A percentile compares a stretch with the other conserved stretches of the same genome.
Evolutionary conservation across 2,113 vertebrate genomes (phyloP).

Genomic region (Meriones unguiculatus): DNA sequence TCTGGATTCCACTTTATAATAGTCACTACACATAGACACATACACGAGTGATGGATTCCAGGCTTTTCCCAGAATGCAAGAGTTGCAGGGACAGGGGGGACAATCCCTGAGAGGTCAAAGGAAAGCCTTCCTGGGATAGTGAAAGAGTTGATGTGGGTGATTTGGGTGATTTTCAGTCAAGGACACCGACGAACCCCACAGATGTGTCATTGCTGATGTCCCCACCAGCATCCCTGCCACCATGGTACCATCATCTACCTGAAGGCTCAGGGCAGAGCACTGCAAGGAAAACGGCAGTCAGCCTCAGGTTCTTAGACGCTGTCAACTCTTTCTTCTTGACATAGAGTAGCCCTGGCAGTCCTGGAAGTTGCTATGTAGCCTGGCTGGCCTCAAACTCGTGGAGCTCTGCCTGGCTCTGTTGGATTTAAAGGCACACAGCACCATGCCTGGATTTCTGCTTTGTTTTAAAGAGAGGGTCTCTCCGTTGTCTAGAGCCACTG

Average conservation of each 20-base stretch:
- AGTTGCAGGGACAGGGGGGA: background rate
- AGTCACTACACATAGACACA: background rate
- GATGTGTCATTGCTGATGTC: background rate
- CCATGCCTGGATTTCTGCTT: too few relatives aligned
- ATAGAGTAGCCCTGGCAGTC: background rate
- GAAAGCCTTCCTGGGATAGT: background rate
- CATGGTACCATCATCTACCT: background rate
- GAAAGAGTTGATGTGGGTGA: background rate
- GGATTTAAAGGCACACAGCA: background rate
- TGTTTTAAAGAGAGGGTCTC: background rate
- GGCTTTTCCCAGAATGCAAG: background rate
- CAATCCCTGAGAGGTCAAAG: too few relatives aligned
- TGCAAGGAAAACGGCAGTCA: background rate
- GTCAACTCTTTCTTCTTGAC: background rate
- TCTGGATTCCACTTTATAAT: conserved; percentile 10
- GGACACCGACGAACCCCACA: background rate
- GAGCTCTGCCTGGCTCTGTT: background rate
- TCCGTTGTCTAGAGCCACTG: background rate
- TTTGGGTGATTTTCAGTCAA: too few relatives aligned
- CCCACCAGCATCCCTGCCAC: too few relatives aligned
- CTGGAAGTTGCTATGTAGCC: background rate
- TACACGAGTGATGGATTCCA: background rate
- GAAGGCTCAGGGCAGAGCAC: background rate
- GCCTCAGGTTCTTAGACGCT: background rate
- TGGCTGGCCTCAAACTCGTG: background rate